These are phyloP conservation scores for Muscina levida DNA, from an alignment of 2,888 invertebrate genomes.

Conservation along the genomic window DNA sequence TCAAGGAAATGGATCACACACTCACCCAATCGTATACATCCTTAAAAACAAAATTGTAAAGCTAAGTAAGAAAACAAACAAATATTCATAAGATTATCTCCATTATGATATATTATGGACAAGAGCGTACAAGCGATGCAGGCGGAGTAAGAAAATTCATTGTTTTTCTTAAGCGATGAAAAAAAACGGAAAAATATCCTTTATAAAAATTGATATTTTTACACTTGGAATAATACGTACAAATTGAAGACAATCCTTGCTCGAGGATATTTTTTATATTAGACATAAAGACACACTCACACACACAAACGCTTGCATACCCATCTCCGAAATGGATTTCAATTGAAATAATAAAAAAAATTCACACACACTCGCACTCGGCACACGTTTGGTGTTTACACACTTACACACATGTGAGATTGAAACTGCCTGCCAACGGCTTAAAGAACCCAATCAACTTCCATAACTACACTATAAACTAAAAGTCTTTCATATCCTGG, in stretches of 20 bases:
- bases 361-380: slow-evolving; percentile 29
- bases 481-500: no score
- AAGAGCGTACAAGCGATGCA: neutral
- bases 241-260: slow-evolving; percentile 63
- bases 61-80: slow-evolving; percentile 34
- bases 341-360: slow-evolving; percentile 55
- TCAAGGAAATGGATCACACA: slow-evolving; percentile 41
- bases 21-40: no score
- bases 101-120: slow-evolving; percentile 46
- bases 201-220: slow-evolving; percentile 60
- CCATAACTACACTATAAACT: slow-evolving; percentile 17
- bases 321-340: slow-evolving; percentile 55
- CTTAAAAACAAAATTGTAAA: slow-evolving; percentile 18
- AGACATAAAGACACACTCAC: slow-evolving; percentile 33
- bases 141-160: neutral
- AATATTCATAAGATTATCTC: slow-evolving; percentile 63
- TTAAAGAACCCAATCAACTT: slow-evolving; percentile 26
- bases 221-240: slow-evolving; percentile 41
- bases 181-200: neutral
- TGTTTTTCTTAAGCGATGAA: slow-evolving; percentile 10
- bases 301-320: slow-evolving; percentile 29
- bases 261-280: slow-evolving; percentile 62
- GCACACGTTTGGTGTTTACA: slow-evolving; percentile 54
- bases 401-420: neutral
- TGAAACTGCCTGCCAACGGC: slow-evolving; percentile 56